Conservation (phyloP, 2,888 invertebrate genomes). For the Chrysolina oricalcia region DNA sequence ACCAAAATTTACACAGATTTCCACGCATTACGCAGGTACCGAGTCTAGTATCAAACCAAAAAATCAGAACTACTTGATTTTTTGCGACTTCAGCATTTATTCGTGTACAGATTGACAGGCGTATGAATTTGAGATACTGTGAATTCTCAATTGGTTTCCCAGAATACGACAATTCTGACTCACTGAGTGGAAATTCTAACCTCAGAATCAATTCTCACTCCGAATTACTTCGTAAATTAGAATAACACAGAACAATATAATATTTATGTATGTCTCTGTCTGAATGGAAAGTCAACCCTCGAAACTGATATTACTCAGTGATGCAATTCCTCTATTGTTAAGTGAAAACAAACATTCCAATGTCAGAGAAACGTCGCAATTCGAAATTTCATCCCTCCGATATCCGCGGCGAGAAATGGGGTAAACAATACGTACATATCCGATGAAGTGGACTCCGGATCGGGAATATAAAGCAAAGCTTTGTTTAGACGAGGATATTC, state of each 20-base stretch:
- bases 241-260: not conserved
- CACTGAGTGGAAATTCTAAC: too few species aligned
- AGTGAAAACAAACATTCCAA: conserved; percentile 32
- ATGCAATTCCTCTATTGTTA: conserved; percentile 16
- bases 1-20: too few species aligned
- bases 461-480: conserved; percentile 39
- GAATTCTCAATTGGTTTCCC: too few species aligned
- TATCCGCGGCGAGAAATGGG: conserved; percentile 23
- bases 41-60: too few species aligned
- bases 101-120: too few species aligned
- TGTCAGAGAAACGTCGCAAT: conserved; percentile 11
- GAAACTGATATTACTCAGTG: conserved; percentile 1
- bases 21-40: too few species aligned
- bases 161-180: too few species aligned
- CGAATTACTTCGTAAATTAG: too few species aligned
- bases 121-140: too few species aligned
- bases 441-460: conserved; percentile 40
- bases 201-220: too few species aligned
- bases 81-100: too few species aligned
- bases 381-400: conserved; percentile 17
- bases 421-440: conserved; percentile 39
- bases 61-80: too few species aligned
- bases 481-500: conserved; percentile 66
- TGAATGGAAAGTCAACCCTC: conserved; percentile 26
- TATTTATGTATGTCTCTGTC: conserved; percentile 7